Evolutionary conservation across 2,888 invertebrate genomes (phyloP), one percentile per base, ranked within the genome.

Genomic region (Dioctria rufipes): DNA sequence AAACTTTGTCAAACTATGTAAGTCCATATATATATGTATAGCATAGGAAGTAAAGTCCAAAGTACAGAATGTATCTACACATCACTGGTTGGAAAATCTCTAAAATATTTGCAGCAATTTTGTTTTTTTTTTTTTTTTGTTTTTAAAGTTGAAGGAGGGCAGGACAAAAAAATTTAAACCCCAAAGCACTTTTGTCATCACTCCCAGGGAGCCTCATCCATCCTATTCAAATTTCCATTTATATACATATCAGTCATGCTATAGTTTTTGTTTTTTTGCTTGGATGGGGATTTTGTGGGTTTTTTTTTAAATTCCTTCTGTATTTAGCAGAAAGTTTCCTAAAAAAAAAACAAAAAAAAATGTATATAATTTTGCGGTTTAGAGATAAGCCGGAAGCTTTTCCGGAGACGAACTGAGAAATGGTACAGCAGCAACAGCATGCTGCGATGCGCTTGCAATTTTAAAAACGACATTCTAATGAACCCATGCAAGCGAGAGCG

Each of bases 381-480:
- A 8, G 4, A 4, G 54, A 54, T 11, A 54, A 54, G 4, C 54
- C 54, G 4, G 54, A n/a, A 54, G 54, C 54, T 11, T 46, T 46
- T 25, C 54, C 11, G 6, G n/a, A n/a, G 54, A n/a, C 54, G 6
- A 54, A 54, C 54, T 11, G 54, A 11, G 11, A 54, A 54, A 54
- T 54, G 11, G 11, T 54, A 4, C 54, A 54, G 8, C 8, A n/a
- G n/a, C 6, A 54, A 25, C 25, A 25, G 25, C 25, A 25, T 25
- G 25, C 25, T 25, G 25, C 2, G 25, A 25, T 25, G 25, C 25
- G n/a, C 6, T 3, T 3, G 6, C 6, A 54, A 11, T 54, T 54
- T 54, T n/a, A 54, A 54, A 54, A 54, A 11, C 54, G 54, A 54
- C 54, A 54, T 54, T 54, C 54, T 54, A 54, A 54, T 54, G 54